Conservation (phyloP, 2,888 invertebrate genomes). For the Sceliomorpha sp. region DNA sequence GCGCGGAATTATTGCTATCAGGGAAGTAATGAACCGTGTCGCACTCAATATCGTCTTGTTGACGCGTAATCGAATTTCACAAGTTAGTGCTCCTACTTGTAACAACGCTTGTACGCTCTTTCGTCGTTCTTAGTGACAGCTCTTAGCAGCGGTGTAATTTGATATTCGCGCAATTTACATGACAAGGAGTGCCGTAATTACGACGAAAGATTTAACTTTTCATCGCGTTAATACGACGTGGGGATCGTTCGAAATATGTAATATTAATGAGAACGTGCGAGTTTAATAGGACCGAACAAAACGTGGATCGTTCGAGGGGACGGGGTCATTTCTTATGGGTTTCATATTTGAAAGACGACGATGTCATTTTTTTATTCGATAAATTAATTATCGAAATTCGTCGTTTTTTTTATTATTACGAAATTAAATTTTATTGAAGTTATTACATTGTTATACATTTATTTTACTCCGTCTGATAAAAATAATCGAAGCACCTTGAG, state of each 20-base stretch:
- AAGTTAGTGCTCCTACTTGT: conserved; percentile 8
- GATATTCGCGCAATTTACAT: conserved; percentile 5
- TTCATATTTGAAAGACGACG: no score
- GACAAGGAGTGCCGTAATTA: not conserved
- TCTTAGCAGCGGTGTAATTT: conserved; percentile 3
- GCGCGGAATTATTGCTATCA: conserved; percentile 1
- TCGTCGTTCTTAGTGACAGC: conserved; percentile 10
- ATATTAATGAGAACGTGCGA: not conserved
- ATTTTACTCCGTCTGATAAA: no score
- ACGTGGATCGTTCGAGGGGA: no score
- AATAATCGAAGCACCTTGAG: no score
- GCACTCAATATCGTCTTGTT: conserved; percentile 8
- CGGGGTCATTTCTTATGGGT: no score
- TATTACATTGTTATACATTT: no score
- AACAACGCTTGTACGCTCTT: conserved; percentile 14
- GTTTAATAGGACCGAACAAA: no score
- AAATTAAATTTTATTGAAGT: no score
- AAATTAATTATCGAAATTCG: no score
- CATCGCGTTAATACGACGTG: not conserved
- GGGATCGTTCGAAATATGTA: not conserved
- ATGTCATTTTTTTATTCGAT: no score
- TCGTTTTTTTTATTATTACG: no score
- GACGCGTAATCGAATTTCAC: conserved; percentile 3
- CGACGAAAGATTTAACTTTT: not conserved
- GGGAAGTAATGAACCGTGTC: conserved; percentile 1